A percentile compares a stretch with the other conserved stretches of the same genome.
phyloP scores from a whole-genome alignment of 2,113 vertebrate genomes.

The Monopterus albus region DNA sequence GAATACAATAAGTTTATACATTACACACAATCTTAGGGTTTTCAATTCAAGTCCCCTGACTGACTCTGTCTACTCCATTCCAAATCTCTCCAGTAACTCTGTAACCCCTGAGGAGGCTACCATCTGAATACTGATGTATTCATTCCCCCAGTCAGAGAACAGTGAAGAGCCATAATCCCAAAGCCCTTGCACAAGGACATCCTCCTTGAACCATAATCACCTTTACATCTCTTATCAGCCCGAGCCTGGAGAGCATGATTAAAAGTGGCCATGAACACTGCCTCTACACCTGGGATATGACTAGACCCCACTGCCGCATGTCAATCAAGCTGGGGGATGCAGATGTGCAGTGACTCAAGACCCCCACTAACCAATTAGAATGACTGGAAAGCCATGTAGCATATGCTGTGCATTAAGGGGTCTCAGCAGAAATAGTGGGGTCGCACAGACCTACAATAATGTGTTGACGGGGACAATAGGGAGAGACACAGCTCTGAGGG shows the following conservation, averaged over 20 bases:
- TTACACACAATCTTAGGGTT: conserved; percentile 48
- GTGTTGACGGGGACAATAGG: conserved; percentile 16
- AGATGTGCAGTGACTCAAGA: conserved; percentile 46
- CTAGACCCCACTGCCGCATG: conserved; percentile 54
- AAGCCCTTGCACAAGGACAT: conserved; percentile 71
- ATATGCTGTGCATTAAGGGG: conserved; percentile 23
- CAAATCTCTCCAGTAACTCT: conserved; percentile 63
- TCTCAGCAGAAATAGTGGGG: conserved; percentile 7
- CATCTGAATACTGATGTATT: conserved; percentile 77
- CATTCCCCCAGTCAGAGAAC: conserved; percentile 57
- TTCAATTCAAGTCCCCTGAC: conserved; percentile 41
- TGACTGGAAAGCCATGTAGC: conserved; percentile 34
- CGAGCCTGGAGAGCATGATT: conserved; percentile 71
- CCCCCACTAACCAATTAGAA: conserved; percentile 65
- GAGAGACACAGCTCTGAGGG: conserved; percentile 8
- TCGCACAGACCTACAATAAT: conserved; percentile 5
- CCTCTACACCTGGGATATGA: conserved; percentile 60
- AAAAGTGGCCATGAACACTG: conserved; percentile 67
- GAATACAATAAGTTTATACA: conserved; percentile 64
- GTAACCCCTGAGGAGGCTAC: conserved; percentile 52
- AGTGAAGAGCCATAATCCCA: conserved; percentile 70
- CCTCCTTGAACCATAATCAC: conserved; percentile 79
- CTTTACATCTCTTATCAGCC: conserved; percentile 78
- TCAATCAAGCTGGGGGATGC: conserved; percentile 69
- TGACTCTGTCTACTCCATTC: conserved; percentile 35